Evolutionary conservation across 2,888 invertebrate genomes (phyloP).

Genomic region (Leptinotarsa peninsularis): DNA sequence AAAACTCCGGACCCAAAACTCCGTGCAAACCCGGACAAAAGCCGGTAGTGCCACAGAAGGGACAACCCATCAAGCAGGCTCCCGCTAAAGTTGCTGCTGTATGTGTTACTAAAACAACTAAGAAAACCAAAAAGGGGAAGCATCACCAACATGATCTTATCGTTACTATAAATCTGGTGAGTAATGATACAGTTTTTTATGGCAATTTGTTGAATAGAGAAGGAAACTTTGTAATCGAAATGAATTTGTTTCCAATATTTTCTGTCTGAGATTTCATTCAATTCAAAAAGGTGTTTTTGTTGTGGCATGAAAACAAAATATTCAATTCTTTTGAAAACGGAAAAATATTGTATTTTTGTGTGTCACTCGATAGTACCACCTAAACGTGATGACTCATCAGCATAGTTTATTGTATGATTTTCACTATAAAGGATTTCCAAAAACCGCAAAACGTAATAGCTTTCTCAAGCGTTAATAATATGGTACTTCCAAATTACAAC

Average conservation of each 20-base stretch:
- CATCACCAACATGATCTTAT: constrained; percentile 85
- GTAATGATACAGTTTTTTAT: constrained; percentile 54
- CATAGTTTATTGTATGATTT: no score
- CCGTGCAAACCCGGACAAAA: constrained; percentile 74
- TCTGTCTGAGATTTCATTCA: not conserved
- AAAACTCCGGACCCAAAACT: constrained; percentile 71
- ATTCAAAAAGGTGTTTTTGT: no score
- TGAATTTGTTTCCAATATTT: not conserved
- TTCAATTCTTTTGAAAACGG: no score
- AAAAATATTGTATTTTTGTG: no score
- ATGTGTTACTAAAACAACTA: constrained; percentile 72
- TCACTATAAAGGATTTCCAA: no score
- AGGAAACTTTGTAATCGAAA: not conserved
- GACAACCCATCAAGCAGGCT: constrained; percentile 76
- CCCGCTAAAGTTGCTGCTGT: constrained; percentile 72
- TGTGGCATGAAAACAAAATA: no score
- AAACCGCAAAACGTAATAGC: no score
- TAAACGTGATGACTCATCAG: no score
- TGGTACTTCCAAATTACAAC: no score
- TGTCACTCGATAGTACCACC: no score
- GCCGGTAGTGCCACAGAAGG: constrained; percentile 79
- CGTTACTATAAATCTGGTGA: constrained; percentile 86
- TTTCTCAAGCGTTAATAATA: no score
- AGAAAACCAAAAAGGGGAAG: constrained; percentile 81
- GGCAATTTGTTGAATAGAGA: not conserved